Base-by-base conservation (phyloP, 2,113 vertebrate genomes). In the Globicephala melas region DNA sequence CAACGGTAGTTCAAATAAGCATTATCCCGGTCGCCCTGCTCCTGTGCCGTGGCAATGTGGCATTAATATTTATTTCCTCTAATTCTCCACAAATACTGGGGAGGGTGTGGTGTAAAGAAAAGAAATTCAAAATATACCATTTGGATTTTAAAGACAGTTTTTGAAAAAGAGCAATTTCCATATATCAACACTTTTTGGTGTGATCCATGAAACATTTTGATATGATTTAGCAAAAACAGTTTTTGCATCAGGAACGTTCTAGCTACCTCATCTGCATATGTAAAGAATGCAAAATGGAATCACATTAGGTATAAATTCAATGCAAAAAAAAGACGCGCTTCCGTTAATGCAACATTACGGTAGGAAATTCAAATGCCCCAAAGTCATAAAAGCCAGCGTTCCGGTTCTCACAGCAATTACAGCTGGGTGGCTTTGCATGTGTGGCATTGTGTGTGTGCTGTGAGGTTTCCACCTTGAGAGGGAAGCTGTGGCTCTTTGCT, bases 161-260 rank as follows among this genome's bases (percentile, higher is more conserved):
- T 98, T 97, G 62, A 98, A 98, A 98, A 96, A 98, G 97, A 98
- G 97, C 98, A 98, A 98, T 98, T 99, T 99, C 98, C 98, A 98
- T 98, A 98, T 98, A 98, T 98, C 98, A 98, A 98, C 98, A 98
- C 92, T 98, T 98, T 98, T 97, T 93, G 98, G 97, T 97, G 97
- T 97, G 97, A 98, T 98, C 98, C 98, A 92, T 92, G 98, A 98
- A 99, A 98, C 98, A 98, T 98, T 98, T 98, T 98, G 98, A 98
- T 99, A 98, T 98, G 98, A 98, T 98, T 99, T 99, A 98, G 98
- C 98, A 98, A 98, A 99, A 98, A 98, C 98, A 98, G 97, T 96
- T 99, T 98, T 98, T 98, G 98, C 98, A 98, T 98, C 97, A 93
- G 97, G 98, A 96, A 96, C 76, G 36, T 97, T 97, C 92, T 95